A percentile compares a stretch with the other conserved stretches of the same genome.
Evolutionary conservation across 35 echinoderm and acorn worm species (phyloP).

Genomic region (Apostichopus japonicus): DNA sequence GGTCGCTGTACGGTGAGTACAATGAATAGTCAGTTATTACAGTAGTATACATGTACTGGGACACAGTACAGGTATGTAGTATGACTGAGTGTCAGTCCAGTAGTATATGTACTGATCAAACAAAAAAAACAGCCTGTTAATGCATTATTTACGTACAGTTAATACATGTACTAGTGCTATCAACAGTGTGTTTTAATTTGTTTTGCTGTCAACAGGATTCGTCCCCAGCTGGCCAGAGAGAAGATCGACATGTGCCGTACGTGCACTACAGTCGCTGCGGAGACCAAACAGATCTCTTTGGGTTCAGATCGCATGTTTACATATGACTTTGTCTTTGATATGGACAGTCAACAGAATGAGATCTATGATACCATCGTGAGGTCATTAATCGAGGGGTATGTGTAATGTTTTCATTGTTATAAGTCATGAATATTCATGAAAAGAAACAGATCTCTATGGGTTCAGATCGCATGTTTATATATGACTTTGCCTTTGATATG

Average conservation of each 20-base stretch:
- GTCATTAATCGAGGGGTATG: slow-evolving; percentile 90
- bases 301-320: slow-evolving; percentile 91
- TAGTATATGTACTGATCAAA: too few species aligned
- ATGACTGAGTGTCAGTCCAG: too few species aligned
- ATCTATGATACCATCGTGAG: slow-evolving; percentile 80
- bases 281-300: slow-evolving; percentile 67
- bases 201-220: slow-evolving; percentile 54
- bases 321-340: slow-evolving; percentile 91
- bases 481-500: slow-evolving; percentile 90
- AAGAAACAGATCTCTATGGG: slow-evolving; percentile 80
- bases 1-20: not conserved
- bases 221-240: slow-evolving; percentile 79
- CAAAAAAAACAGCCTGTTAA: too few species aligned
- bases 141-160: too few species aligned
- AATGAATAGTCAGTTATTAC: too few species aligned
- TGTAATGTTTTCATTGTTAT: slow-evolving; percentile 8
- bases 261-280: slow-evolving; percentile 77
- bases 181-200: too few species aligned
- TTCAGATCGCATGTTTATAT: slow-evolving; percentile 87
- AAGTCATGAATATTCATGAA: too few species aligned
- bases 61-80: too few species aligned
- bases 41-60: too few species aligned
- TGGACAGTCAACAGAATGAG: slow-evolving; percentile 83
- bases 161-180: too few species aligned
- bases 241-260: slow-evolving; percentile 86